phyloP scores from a whole-genome alignment of 2,113 vertebrate species.

The Paradoxurus hermaphroditus region DNA sequence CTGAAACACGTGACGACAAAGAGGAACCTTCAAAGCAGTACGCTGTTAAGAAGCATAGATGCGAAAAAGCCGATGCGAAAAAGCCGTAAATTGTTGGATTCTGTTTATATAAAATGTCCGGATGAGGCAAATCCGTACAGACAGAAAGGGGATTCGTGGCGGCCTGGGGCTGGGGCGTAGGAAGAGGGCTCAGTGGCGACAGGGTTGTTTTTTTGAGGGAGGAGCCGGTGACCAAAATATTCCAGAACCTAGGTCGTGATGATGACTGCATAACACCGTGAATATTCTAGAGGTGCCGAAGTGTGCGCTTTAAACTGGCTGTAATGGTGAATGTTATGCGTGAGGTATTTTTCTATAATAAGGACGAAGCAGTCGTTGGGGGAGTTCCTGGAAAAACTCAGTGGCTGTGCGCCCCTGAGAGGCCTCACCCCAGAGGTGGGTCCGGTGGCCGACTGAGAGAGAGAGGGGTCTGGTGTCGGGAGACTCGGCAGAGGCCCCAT shows the following conservation, averaged over 20 bases:
- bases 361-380: background rate
- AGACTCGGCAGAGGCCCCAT: background rate
- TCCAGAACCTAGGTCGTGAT: background rate
- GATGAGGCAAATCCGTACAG: background rate
- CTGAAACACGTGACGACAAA: background rate
- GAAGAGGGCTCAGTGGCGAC: background rate
- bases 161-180: too few species aligned
- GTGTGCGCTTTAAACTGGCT: background rate
- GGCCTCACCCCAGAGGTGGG: background rate
- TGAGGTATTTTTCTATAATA: background rate
- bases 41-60: too few species aligned
- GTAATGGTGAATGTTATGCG: background rate
- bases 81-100: background rate
- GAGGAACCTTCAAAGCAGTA: background rate
- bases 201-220: background rate
- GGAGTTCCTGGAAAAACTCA: background rate
- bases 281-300: background rate
- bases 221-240: background rate
- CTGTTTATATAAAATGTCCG: background rate
- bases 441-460: background rate
- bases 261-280: background rate
- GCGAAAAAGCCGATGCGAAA: background rate
- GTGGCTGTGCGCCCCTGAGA: rapidly evolving
- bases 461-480: too few species aligned
- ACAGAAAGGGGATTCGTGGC: background rate